Base-by-base conservation (phyloP, 2,888 invertebrate genomes). In the Tetanocera ferruginea region DNA sequence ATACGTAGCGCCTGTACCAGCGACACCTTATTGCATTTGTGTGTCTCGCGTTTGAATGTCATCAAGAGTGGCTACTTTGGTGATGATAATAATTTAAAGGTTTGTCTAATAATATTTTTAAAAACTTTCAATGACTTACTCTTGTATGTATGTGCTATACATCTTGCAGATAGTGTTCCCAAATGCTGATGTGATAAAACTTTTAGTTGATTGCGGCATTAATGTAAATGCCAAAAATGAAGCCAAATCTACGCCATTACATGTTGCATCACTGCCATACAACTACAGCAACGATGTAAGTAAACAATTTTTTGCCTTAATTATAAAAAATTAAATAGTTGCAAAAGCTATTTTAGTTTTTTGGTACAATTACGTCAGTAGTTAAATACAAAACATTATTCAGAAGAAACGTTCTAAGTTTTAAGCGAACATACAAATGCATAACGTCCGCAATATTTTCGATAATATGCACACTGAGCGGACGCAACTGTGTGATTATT, bases 11-110 rank as follows among this genome's bases (percentile, higher is more conserved):
- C 93, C 9, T 91, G 91, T 85, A 92, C 93, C 77, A 94, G 94
- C 79, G 96, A 96, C 88, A 93, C 95, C n/a, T 91, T 97, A 81
- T 92, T 98, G 79, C 97, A 97, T 91, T 91, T 97, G 82, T 94
- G 95, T 86, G 95, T 95, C 77, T 95, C 94, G 60, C 93, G 93
- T 81, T 91, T 94, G 81, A 96, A 95, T 90, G 94, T 94, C 17
- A 93, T 96, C 82, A 93, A 93, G 86, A 94, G 95, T 86, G 93
- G 93, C 83, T 94, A 95, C 90, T 94, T 95, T 87, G 92, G 92
- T 79, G 94, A 94, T 84, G 94, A 94, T 86, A 92, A 91, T 71
- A 87, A 91, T 86, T 91, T 91, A 84, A 88, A 89, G 86, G 91
- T 89, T 80, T 82, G 83, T 80, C 60, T 0, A 31, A 6, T 17